phyloP scores from a whole-genome alignment of 2,797 vertebrate genomes.

The Anguilla megastoma region DNA sequence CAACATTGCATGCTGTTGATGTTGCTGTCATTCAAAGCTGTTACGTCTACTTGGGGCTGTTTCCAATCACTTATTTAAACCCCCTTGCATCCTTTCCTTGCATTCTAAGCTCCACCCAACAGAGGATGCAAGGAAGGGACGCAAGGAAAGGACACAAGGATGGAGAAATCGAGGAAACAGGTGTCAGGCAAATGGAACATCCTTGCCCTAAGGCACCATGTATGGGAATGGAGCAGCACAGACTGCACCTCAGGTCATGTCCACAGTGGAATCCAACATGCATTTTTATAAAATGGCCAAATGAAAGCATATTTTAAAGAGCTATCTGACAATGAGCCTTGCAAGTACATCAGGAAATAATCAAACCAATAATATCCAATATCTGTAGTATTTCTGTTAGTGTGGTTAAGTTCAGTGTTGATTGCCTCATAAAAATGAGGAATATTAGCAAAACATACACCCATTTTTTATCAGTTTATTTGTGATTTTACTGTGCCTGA shows the following conservation, averaged over 20 bases:
- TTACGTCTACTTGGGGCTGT: neutral
- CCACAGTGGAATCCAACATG: neutral
- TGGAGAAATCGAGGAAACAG: too few relatives aligned
- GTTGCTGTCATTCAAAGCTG: neutral
- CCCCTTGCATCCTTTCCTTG: too few relatives aligned
- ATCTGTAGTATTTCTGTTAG: neutral
- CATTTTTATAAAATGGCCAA: neutral
- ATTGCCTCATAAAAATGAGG: neutral
- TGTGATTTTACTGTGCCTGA: constrained; percentile 39
- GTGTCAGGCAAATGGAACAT: too few relatives aligned
- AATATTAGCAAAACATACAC: constrained; percentile 11
- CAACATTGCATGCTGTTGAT: neutral
- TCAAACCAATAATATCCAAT: neutral
- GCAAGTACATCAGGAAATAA: neutral
- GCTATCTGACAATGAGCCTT: neutral
- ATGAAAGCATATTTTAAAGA: neutral
- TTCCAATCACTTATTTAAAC: neutral
- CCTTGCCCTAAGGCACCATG: neutral
- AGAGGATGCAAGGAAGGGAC: too few relatives aligned
- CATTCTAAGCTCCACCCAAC: too few relatives aligned
- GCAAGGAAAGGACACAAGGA: too few relatives aligned
- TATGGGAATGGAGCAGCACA: neutral
- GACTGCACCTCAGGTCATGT: neutral
- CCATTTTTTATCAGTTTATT: constrained; percentile 48
- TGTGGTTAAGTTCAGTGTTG: neutral